Evolutionary conservation across 2,888 invertebrate genomes (phyloP), one percentile per base, ranked within the genome.

Genomic region (Cerastis rubricosa): DNA sequence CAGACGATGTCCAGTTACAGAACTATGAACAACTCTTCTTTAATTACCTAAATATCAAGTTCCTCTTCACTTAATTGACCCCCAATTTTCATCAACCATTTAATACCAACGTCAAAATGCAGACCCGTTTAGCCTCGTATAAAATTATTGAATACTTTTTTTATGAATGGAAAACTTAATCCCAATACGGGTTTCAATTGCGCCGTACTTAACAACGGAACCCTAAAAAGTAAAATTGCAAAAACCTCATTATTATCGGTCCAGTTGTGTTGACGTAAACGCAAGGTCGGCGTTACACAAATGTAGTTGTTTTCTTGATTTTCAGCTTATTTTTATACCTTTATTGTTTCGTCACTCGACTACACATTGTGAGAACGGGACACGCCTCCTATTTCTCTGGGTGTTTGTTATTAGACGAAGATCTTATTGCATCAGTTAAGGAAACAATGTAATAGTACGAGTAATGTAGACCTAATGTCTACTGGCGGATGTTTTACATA

Each of bases 201-300:
- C 40, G 0, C 25, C 0, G 5, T 0, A 29, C 47, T 19, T 25
- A 17, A 3, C 6, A 17, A 29, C 29, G 35, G 71, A 71, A 76
- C 81, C 61, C 81, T 71, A 81, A 81, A 70, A 77, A 78, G 49
- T 78, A 74, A 72, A 54, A 77, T 81, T 72, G 78, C 83, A 77
- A 79, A 71, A 82, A 76, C 70, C 76, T 77, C 81, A 85, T 87
- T 88, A 79, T 78, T 29, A 63, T 85, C 87, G 87, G 87, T 87
- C 77, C 76, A 87, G 81, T 88, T 79, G 88, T 76, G 74, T 51
- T 74, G 67, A 84, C 76, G 82, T 78, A 72, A 85, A 43, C 71
- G 19, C 85, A 86, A 88, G 87, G 87, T 80, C 85, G 77, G 8
- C 4, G 61, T 88, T 86, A 71, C 84, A 79, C 75, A 80, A 85